Evolutionary conservation across 2,888 invertebrate species (phyloP), one percentile per base, ranked within the genome.

Genomic region (Spodoptera picta): DNA sequence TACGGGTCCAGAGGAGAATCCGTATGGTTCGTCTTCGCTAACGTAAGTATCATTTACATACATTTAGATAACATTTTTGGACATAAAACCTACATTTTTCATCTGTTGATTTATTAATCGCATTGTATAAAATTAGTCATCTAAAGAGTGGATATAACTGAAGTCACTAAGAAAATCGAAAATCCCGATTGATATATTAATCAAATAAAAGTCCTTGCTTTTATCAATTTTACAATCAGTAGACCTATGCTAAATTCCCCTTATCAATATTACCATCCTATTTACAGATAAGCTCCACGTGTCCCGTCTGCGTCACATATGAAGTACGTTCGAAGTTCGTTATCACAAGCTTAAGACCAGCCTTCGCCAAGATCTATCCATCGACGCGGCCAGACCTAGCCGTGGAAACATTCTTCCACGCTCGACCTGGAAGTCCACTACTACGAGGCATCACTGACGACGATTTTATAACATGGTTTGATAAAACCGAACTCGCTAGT

Each of bases 401-500:
- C 0, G 96, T 96, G 0, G 96, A 96, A 83, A 95, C 95, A 4
- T 96, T 96, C 83, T 96, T 96, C 92, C 96, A 96, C 61, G 95
- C 96, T 0, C 90, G 92, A 75, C 90, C 93, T 50, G 95, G 95
- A n/a, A 96, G 96, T 70, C 95, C 95, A 11, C 87, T 96, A 42
- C 89, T 96, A 0, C 92, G 95, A 77, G 96, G 95, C 7, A 96
- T 96, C 41, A 96, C 96, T 12, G 96, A 96, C 59, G 96, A 96
- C 75, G 96, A 96, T 79, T 93, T 96, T 23, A 96, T 96, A 41
- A 96, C 96, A 3, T 96, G 96, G 96, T 96, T 96, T 77, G 96
- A 96, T 46, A 95, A 95, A 87, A 95, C 95, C 63, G 95, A 93
- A 80, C 83, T 93, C 4, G 92, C 92, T 2, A 95, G 93, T 70